Base-by-base conservation (phyloP, 2,797 vertebrate species). In the Semotilus atromaculatus region DNA sequence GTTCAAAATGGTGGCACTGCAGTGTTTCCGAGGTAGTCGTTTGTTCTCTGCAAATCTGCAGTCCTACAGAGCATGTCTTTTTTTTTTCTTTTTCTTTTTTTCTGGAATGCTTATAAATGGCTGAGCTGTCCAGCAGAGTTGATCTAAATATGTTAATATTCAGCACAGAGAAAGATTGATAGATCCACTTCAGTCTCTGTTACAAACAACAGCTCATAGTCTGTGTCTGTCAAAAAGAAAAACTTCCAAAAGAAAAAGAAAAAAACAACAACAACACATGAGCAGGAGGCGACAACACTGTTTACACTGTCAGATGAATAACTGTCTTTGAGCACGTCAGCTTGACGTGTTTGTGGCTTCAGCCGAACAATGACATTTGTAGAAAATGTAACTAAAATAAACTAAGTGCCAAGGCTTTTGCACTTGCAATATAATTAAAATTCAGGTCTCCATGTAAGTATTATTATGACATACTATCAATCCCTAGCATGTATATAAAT, bases 261-360 rank as follows among this genome's bases (percentile, higher is more conserved):
- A 36, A 73, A 73, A 38, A 83, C n/a, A 34, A 45, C 29, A 66
- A 55, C n/a, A 64, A 62, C 26, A 66, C n/a, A 51, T 38, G 76
- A 75, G 86, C 77, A 84, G 80, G 83, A 86, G 82, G 84, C 23
- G 80, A 79, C 79, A 79, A 79, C 72, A 31, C 43, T 70, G 70
- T 85, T 82, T 80, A 72, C 38, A 58, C 86, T 80, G 83, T 80
- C 86, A 85, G 58, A 86, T 67, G 58, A 78, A 72, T 67, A 55
- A 62, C 85, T 62, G 45, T 64, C 86, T 88, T 86, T 89, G 81
- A 86, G 80, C 55, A 13, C 48, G 55, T 87, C 82, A 83, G 31
- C 53, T 68, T 82, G 88, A 89, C 58, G 58, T 82, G 80, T 89
- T 88, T 90, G 72, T 85, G 82, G 83, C 81, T 84, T 84, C 48